These are phyloP conservation scores for Drosophila sechellia DNA, from an alignment of 1,140 invertebrate genomes.

Conservation along the genomic window DNA sequence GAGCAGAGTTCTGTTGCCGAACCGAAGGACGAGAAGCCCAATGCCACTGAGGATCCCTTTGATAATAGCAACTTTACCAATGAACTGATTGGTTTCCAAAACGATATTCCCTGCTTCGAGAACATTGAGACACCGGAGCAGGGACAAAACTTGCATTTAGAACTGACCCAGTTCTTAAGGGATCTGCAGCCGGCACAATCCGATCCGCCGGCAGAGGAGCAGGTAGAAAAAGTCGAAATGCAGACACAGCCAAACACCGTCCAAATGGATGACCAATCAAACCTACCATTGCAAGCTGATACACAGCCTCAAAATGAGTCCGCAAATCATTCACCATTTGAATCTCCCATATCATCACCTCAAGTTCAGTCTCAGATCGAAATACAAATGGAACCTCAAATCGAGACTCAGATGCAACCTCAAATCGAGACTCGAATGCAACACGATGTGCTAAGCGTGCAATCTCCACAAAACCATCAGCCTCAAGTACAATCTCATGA, in stretches of 20 bases:
- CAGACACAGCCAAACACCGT: neutral
- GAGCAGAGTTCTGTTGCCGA: slow-evolving; percentile 1
- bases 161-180: slow-evolving; percentile 62
- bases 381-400: neutral
- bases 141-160: slow-evolving; percentile 60
- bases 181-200: slow-evolving; percentile 49
- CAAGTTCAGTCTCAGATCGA: neutral
- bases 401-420: slow-evolving; percentile 10
- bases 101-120: slow-evolving; percentile 81
- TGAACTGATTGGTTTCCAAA: slow-evolving; percentile 78
- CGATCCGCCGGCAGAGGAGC: neutral
- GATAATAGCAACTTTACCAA: slow-evolving; percentile 64
- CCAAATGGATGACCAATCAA: neutral
- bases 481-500: slow-evolving; percentile 1
- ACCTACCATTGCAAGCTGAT: neutral
- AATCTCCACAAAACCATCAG: slow-evolving; percentile 6
- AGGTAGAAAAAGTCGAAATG: neutral
- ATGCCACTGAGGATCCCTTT: slow-evolving; percentile 31
- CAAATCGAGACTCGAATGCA: slow-evolving; percentile 5
- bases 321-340: neutral
- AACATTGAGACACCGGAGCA: slow-evolving; percentile 57
- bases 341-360: slow-evolving; percentile 7
- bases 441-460: slow-evolving; percentile 9
- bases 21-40: slow-evolving; percentile 2
- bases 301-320: neutral